phyloP scores from a whole-genome alignment of 2,888 invertebrate genomes.

The Amphipoea lucens region DNA sequence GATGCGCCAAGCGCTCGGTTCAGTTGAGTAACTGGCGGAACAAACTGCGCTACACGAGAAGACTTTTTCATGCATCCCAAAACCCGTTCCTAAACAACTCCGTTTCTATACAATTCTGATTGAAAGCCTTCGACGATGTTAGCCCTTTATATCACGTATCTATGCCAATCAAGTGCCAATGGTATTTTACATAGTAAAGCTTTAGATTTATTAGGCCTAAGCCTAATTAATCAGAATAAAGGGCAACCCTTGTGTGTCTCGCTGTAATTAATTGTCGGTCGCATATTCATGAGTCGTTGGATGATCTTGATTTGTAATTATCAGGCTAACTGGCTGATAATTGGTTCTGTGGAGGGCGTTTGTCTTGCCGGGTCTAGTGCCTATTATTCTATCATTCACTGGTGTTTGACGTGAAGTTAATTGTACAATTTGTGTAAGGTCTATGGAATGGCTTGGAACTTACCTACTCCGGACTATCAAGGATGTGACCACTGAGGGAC shows the following conservation, averaged over 20 bases:
- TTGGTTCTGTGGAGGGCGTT: constrained; percentile 16
- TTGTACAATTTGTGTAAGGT: constrained; percentile 7
- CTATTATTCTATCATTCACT: constrained; percentile 11
- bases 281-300: constrained; percentile 61
- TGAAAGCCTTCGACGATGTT: background rate
- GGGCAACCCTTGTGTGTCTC: constrained; percentile 37
- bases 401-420: background rate
- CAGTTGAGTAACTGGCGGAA: no score
- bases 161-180: constrained; percentile 36
- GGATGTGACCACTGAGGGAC: background rate
- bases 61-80: no score
- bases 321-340: constrained; percentile 18
- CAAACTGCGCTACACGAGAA: no score
- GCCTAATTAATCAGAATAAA: constrained; percentile 33
- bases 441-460: background rate
- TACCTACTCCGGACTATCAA: background rate
- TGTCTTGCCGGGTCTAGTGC: background rate
- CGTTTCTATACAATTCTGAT: background rate
- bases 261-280: constrained; percentile 44
- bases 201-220: no score
- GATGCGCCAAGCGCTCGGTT: no score
- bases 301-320: constrained; percentile 51
- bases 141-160: background rate
- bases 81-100: no score
- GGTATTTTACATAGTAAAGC: background rate